Evolutionary conservation across 2,113 vertebrate genomes (phyloP), one percentile per base, ranked within the genome.

Genomic region (Trinectes maculatus): DNA sequence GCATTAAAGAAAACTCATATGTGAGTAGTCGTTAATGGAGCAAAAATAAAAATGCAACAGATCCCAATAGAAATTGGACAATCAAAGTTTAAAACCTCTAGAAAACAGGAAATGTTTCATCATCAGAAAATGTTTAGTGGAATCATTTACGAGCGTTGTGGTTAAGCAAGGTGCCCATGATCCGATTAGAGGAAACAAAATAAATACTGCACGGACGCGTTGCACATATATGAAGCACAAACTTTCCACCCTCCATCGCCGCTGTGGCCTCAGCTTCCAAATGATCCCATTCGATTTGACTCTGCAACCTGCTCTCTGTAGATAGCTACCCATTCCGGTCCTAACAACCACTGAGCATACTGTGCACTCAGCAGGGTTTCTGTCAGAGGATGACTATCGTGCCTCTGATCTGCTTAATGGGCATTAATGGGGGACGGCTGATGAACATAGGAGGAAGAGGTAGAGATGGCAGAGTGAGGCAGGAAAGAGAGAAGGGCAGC

Each of bases 321-420:
- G 58, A 74, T 1, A 55, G 54, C 25, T 16, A 24, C 51, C 44
- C 11, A 18, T 25, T 34, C 36, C 43, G 16, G 29, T 57, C 37
- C 54, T 42, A 28, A 19, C 31, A 39, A 31, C 54, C 51, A 49
- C 47, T 42, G 22, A 65, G 47, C 33, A 29, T 18, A 53, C 47
- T 67, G 64, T 54, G 63, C 70, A 60, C 61, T 46, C 75, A 72
- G 72, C 62, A 52, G 57, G 69, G 48, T 54, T 13, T 12, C 63
- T 80, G 71, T 80, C 82, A 73, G 62, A 54, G 49, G 43, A 59
- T 54, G 49, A 71, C 74, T 71, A 80, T 36, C 59, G 74, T 28
- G 49, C 55, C 88, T 89, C 69, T 84, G 82, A 86, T 89, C 67
- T 65, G 43, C 71, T 77, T 80, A 86, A 85, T 77, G 63, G 63